Evolutionary conservation across 2,113 vertebrate species (phyloP).

Genomic region (Lates calcarifer): DNA sequence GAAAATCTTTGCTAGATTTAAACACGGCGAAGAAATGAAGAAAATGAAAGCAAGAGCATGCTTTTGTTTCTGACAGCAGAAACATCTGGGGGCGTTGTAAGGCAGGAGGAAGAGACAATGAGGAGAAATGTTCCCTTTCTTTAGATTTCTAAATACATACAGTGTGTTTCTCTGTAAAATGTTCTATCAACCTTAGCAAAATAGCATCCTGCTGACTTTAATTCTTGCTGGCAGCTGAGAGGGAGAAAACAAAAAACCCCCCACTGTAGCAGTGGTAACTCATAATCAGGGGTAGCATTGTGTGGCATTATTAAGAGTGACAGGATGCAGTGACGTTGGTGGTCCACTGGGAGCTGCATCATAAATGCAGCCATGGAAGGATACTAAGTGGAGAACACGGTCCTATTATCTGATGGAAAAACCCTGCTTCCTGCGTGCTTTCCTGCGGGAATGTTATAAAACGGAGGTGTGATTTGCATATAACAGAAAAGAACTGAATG

Average conservation of each 20-base stretch:
- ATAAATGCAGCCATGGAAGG: slow-evolving; percentile 47
- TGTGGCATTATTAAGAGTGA: slow-evolving; percentile 71
- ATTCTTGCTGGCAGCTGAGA: slow-evolving; percentile 63
- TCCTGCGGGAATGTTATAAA: slow-evolving; percentile 4
- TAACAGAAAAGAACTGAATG: neutral
- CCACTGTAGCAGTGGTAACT: slow-evolving; percentile 59
- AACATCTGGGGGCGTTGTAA: slow-evolving; percentile 55
- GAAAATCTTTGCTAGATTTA: slow-evolving; percentile 19
- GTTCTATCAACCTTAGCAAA: slow-evolving; percentile 36
- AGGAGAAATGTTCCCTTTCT: slow-evolving; percentile 32
- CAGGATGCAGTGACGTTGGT: slow-evolving; percentile 66
- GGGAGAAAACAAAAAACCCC: slow-evolving; percentile 30
- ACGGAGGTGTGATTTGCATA: slow-evolving; percentile 4
- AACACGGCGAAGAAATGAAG: slow-evolving; percentile 34
- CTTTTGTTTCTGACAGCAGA: slow-evolving; percentile 52
- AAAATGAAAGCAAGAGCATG: slow-evolving; percentile 20
- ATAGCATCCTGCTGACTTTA: slow-evolving; percentile 54
- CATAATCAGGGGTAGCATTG: slow-evolving; percentile 60
- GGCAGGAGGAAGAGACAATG: slow-evolving; percentile 33
- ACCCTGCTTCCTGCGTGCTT: slow-evolving; percentile 21
- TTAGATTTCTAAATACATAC: slow-evolving; percentile 37
- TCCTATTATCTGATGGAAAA: slow-evolving; percentile 39
- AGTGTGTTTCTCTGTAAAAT: slow-evolving; percentile 44
- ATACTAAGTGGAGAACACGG: slow-evolving; percentile 41
- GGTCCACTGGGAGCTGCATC: slow-evolving; percentile 63